Base-by-base conservation (phyloP, 2,797 vertebrate genomes). In the Furcifer pardalis region DNA sequence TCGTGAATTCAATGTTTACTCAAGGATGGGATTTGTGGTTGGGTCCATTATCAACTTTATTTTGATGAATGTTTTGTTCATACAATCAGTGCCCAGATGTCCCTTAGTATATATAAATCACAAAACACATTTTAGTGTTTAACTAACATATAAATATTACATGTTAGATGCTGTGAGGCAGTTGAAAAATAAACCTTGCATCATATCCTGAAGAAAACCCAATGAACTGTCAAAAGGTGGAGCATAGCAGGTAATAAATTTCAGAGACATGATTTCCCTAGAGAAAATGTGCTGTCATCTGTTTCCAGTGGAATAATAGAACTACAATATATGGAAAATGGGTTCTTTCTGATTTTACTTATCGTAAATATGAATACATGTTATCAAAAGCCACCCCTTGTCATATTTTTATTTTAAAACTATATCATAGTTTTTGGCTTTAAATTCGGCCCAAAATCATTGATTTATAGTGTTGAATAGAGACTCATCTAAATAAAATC, bases 121-220 rank as follows among this genome's bases (percentile, higher is more conserved):
- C 40, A 85, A 68, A 66, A 49, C 17, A 62, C 30, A 81, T 8
- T 42, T 13, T 77, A 23, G 40, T 37, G 46, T 69, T 46, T 77
- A 77, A 59, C 40, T 46, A 81, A 69, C 23, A 63, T 23, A 10
- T 35, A 62, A 40, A 13, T 30, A 49, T 59, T 56, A 12, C 49
- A n/a, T 52, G 63, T 27, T 5, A 69, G 2, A 12, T 40, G 13
- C 52, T 23, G 13, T 63, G 59, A 83, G 35, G 65, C 71, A 86
- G 0, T 15, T 63, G 42, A 69, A 49, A 89, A 88, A 73, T 40
- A 87, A 81, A 7, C 82, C 42, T 71, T 44, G 37, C 40, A 81
- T 19, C 40, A 89, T 87, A n/a, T 81, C 78, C 87, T 71, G 52
- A 60, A 86, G 56, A 52, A 77, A n/a, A 62, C n/a, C 49, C 69